A percentile compares a stretch with the other conserved stretches of the same genome.
phyloP scores from a whole-genome alignment of 2,113 vertebrate genomes.

The Conger conger region DNA sequence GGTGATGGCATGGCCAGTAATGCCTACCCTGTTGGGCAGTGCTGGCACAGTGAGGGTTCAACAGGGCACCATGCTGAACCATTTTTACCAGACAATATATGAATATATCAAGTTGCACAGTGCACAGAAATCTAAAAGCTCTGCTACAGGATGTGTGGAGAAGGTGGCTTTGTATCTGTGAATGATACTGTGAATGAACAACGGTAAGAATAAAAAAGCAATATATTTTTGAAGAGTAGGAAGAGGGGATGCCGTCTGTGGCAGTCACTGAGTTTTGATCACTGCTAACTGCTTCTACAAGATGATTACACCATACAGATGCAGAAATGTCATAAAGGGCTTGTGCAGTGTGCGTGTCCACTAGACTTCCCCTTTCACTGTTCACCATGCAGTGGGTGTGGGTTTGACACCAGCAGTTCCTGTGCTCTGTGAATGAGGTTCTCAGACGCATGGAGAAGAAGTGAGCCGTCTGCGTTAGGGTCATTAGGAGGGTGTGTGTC shows the following conservation, averaged over 20 bases:
- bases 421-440: not conserved
- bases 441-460: not conserved
- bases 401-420: not conserved
- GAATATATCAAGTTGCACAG: too few relatives aligned
- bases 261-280: not conserved
- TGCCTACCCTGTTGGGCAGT: too few relatives aligned
- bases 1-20: too few relatives aligned
- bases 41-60: too few relatives aligned
- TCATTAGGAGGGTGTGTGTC: not conserved
- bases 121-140: too few relatives aligned
- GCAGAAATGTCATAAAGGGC: not conserved
- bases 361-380: not conserved
- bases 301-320: conserved; percentile 6
- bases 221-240: not conserved
- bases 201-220: not conserved
- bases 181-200: not conserved
- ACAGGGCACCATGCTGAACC: too few relatives aligned
- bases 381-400: not conserved
- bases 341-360: not conserved
- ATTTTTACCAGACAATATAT: too few relatives aligned
- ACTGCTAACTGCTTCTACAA: not conserved
- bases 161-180: too few relatives aligned
- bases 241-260: not conserved
- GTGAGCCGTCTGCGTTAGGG: not conserved
- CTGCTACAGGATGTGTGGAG: too few relatives aligned